A percentile compares a stretch with the other conserved stretches of the same genome.
These are phyloP conservation scores for Leptinotarsa peninsularis DNA, from an alignment of 2,888 invertebrate species.

Conservation along the genomic window DNA sequence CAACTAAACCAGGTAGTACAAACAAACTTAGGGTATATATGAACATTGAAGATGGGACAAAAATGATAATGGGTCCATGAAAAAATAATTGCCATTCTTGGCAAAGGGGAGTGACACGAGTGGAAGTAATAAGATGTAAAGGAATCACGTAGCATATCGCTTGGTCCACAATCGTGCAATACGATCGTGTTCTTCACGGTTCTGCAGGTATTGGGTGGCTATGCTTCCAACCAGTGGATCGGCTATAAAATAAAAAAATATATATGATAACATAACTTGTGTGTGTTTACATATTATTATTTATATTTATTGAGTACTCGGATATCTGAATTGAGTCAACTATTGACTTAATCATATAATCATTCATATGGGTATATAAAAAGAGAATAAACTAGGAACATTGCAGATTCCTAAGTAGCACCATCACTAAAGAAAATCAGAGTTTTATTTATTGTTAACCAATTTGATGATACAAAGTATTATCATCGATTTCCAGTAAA, in stretches of 20 bases:
- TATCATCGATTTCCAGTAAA: too few relatives aligned
- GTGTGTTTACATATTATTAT: too few relatives aligned
- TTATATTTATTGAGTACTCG: too few relatives aligned
- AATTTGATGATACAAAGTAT: too few relatives aligned
- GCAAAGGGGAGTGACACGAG: conserved; percentile 62
- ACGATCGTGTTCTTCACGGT: conserved; percentile 97
- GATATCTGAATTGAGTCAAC: too few relatives aligned
- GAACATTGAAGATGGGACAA: conserved; percentile 49
- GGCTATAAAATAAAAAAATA: conserved; percentile 71
- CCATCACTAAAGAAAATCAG: too few relatives aligned
- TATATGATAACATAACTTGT: neutral
- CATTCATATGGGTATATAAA: too few relatives aligned
- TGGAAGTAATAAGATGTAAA: conserved; percentile 57
- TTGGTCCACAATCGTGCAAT: conserved; percentile 99
- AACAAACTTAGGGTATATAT: conserved; percentile 51
- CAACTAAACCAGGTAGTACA: conserved; percentile 47
- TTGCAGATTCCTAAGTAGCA: too few relatives aligned
- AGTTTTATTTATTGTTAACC: too few relatives aligned
- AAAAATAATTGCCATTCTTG: conserved; percentile 61
- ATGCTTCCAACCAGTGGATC: conserved; percentile 98
- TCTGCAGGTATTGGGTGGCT: conserved; percentile 97
- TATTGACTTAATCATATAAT: too few relatives aligned
- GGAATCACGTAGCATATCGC: conserved; percentile 92
- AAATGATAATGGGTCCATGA: conserved; percentile 50
- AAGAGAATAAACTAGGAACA: too few relatives aligned